Percentiles rank a stretch among this genome's conserved stretches.
These are phyloP conservation scores for Clarias pachynema DNA, from an alignment of 2,797 vertebrate genomes.

Conservation along the genomic window DNA sequence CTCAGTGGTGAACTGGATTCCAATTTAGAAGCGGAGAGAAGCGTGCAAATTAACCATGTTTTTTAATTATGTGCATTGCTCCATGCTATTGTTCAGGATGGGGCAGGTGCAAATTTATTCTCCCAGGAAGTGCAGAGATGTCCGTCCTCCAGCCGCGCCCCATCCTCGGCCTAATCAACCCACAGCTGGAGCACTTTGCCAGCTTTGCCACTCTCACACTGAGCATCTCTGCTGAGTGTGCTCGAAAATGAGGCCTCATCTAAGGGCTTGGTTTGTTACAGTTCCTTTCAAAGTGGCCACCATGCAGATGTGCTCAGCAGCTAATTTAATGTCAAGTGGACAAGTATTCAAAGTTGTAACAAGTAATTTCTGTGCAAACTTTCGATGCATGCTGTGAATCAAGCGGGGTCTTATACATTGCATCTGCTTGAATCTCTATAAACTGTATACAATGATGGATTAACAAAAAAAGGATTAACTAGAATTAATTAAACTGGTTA, in stretches of 20 bases:
- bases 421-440: neutral
- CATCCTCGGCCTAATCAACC: constrained; percentile 89
- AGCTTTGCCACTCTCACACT: constrained; percentile 83
- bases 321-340: constrained; percentile 76
- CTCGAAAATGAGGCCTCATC: constrained; percentile 90
- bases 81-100: constrained; percentile 77
- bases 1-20: constrained; percentile 96
- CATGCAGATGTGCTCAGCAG: constrained; percentile 75
- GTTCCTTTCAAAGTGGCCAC: constrained; percentile 85
- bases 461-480: neutral
- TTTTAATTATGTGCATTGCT: constrained; percentile 94
- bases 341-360: constrained; percentile 18
- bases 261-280: constrained; percentile 90
- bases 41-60: constrained; percentile 96
- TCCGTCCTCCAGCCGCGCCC: constrained; percentile 84
- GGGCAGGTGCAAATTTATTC: constrained; percentile 95
- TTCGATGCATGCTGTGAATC: constrained; percentile 9
- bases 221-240: constrained; percentile 85
- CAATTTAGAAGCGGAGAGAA: constrained; percentile 86
- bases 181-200: constrained; percentile 86
- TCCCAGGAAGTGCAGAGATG: constrained; percentile 81
- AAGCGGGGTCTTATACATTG: neutral
- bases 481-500: neutral
- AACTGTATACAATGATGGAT: neutral
- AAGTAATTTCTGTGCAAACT: constrained; percentile 1